Percentiles rank a stretch among this genome's conserved stretches.
Conservation (phyloP, 2,888 invertebrate species). For the Stenchaetothrips biformis region DNA sequence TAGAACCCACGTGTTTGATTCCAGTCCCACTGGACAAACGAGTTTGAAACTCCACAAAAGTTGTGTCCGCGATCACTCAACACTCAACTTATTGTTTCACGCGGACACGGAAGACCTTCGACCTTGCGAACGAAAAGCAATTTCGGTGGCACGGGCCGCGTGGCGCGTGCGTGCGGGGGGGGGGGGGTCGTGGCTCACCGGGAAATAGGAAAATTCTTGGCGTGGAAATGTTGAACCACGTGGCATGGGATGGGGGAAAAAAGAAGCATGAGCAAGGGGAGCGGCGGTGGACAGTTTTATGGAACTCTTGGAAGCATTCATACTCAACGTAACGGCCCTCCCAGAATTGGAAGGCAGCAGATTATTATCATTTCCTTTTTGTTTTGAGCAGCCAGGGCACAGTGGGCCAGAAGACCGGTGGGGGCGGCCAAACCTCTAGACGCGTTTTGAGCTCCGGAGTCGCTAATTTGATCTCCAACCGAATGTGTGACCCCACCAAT, state of each 20-base stretch:
- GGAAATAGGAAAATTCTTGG: conserved; percentile 23
- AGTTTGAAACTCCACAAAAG: too few species aligned
- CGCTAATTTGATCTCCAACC: too few species aligned
- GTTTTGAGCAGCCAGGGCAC: background rate
- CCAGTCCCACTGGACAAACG: too few species aligned
- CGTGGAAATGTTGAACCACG: conserved; percentile 13
- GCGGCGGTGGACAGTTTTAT: background rate
- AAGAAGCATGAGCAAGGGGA: background rate
- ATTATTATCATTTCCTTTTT: conserved; percentile 12
- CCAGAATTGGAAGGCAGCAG: conserved; percentile 10
- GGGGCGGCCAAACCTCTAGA: too few species aligned
- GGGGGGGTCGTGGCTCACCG: background rate
- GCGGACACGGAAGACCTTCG: too few species aligned
- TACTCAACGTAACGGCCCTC: conserved; percentile 2
- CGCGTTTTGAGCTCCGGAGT: too few species aligned
- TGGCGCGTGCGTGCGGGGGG: background rate
- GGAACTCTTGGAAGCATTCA: conserved; percentile 9
- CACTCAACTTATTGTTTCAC: too few species aligned
- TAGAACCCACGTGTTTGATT: too few species aligned
- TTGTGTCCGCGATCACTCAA: too few species aligned
- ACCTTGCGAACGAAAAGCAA: too few species aligned
- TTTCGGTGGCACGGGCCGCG: background rate
- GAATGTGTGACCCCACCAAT: too few species aligned
- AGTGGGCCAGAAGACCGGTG: too few species aligned
- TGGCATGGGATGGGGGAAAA: background rate